Percentiles rank a stretch among this genome's conserved stretches.
These are phyloP conservation scores for Poecilobothrus nobilitatus DNA, from an alignment of 2,888 invertebrate species.

Conservation along the genomic window DNA sequence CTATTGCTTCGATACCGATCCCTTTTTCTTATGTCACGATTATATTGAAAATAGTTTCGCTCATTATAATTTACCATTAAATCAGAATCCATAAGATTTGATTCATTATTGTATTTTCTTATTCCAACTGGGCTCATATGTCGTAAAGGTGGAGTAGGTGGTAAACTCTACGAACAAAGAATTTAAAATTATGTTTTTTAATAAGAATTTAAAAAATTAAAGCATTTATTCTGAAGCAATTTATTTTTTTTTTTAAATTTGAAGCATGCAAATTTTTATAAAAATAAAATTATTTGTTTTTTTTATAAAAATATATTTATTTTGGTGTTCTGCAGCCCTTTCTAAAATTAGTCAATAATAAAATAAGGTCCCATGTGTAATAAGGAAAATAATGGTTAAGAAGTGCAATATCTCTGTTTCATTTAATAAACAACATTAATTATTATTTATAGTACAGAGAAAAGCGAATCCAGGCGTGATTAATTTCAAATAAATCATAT, in stretches of 20 bases:
- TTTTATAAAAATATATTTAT: too few species aligned
- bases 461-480: not conserved
- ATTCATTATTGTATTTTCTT: slow-evolving; percentile 9
- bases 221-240: too few species aligned
- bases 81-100: slow-evolving; percentile 18
- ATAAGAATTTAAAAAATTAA: too few species aligned
- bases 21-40: slow-evolving; percentile 28
- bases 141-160: slow-evolving; percentile 46
- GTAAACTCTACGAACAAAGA: slow-evolving; percentile 45
- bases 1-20: slow-evolving; percentile 44
- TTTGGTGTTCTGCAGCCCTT: too few species aligned
- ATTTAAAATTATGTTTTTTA: not conserved
- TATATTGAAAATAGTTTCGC: slow-evolving; percentile 26
- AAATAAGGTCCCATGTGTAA: too few species aligned
- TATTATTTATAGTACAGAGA: too few species aligned
- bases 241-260: not conserved
- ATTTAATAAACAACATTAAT: too few species aligned
- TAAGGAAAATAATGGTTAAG: too few species aligned
- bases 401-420: too few species aligned
- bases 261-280: not conserved
- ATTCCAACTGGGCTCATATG: slow-evolving; percentile 44
- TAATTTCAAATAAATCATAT: not conserved
- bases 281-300: too few species aligned
- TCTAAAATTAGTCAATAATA: too few species aligned
- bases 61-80: slow-evolving; percentile 25